Base-by-base conservation (phyloP, 2,113 vertebrate species). In the Tapirus terrestris region DNA sequence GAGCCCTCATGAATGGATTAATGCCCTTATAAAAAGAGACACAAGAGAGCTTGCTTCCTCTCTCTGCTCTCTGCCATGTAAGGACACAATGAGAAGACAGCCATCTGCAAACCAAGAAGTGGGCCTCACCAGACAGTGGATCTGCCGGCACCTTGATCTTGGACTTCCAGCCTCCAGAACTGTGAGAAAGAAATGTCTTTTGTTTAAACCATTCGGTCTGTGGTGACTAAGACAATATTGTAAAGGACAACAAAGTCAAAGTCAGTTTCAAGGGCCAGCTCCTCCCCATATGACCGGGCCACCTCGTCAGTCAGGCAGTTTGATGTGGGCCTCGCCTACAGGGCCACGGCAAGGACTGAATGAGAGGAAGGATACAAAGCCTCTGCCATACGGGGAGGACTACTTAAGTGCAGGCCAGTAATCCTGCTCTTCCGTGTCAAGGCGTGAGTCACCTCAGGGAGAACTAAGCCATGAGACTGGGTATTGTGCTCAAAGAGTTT, bases 371-470 rank as follows among this genome's bases (percentile, higher is more conserved):
- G 27, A 60, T 5, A 2, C 1, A 51, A n/a, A 21, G 27, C 18
- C 29, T 48, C 65, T 76, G 39, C 7, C 53, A 63, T 6, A 1
- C 9, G 7, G 27, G 21, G 33, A 43, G 17, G 20, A 2, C 4
- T 1, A 14, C 23, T 13, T 61, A 21, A 4, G 5, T 4, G 4
- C 6, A 11, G 39, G 18, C 6, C 16, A 33, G 25, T 6, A 0
- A 25, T 33, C 53, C 29, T 60, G 8, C 36, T 51, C 29, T 51
- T 48, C 16, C 11, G 18, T n/a, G 25, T 56, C 4, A 48, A 20
- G 21, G 23, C 1, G 0, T 23, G 25, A 39, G 60, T 1, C 25
- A 67, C 39, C 20, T 6, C 14, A 31, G 5, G 58, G 51, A 76
- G 48, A 51, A 48, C 56, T 68, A 58, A 86, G 39, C 31, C 7